Evolutionary conservation across 2,797 vertebrate species (phyloP), one percentile per base, ranked within the genome.

Genomic region (Enteromius trimaculatus): DNA sequence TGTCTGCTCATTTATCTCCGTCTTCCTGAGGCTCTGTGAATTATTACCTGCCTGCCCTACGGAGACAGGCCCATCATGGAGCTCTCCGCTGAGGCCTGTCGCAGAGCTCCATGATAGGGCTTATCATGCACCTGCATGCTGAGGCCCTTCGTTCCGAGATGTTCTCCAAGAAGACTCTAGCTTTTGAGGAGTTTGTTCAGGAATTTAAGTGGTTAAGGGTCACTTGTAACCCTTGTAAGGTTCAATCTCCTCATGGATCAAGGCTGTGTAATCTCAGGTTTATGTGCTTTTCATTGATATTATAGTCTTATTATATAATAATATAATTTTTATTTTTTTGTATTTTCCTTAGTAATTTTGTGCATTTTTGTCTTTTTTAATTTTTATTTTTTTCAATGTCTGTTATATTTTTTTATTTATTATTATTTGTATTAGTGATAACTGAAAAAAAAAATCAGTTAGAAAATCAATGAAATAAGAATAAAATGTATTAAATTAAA

Each of bases 1-100:
- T 76, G 77, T 81, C 79, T 62, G 51, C 34, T 79, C 74, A 49
- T 82, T 81, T 85, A 68, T 85, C 80, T 76, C 55, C 9, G n/a
- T 86, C 79, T 87, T 21, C 69, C 60, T 70, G 72, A 84, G 39
- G 55, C 79, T 79, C 60, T 87, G 58, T 84, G 82, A 84, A 77
- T 75, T 81, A 87, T 87, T 84, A 79, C 82, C 79, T 79, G 68
- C 68, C 39, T 55, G 49, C 49, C 69, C 23, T 69, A 26, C 16
- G 6, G 68, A 66, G 78, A 81, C 78, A 75, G 44, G 78, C 74
- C 62, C 29, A 7, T 72, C 68, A 34, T 39, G 19, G 77, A 82
- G 79, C 81, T 76, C 23, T 39, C 60, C 39, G 3, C 29, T 58
- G 62, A 80, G 84, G 55, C 70, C 53, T 76, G 31, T 84, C 4